These are phyloP conservation scores for Diphyllodes magnificus DNA, from an alignment of 2,113 vertebrate species.

Conservation along the genomic window DNA sequence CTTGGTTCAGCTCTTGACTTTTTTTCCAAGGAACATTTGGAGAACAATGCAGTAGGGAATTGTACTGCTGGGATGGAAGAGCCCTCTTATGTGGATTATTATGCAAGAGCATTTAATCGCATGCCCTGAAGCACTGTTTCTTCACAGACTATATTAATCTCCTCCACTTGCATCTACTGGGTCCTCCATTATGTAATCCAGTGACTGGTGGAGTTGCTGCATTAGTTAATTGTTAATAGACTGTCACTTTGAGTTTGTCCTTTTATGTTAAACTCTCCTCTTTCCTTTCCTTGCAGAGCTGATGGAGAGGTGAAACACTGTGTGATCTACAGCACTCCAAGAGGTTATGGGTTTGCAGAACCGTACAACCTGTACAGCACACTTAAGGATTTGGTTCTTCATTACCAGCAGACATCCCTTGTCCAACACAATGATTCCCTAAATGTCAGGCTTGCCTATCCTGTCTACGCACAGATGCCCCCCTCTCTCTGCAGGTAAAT, in stretches of 20 bases:
- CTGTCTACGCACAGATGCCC: conserved; percentile 87
- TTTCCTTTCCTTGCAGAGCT: conserved; percentile 73
- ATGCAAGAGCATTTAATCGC: conserved; percentile 12
- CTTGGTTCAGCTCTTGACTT: neutral
- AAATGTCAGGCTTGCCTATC: conserved; percentile 91
- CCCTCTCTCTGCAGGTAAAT: conserved; percentile 84
- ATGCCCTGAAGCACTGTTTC: conserved; percentile 27
- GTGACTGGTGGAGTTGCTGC: neutral
- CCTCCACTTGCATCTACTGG: neutral
- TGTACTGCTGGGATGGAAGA: neutral
- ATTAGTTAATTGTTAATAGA: conserved; percentile 48
- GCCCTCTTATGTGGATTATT: conserved; percentile 14
- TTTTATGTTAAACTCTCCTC: neutral
- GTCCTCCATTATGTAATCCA: conserved; percentile 35
- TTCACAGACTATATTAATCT: conserved; percentile 31
- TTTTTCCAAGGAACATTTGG: neutral
- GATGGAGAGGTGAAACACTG: conserved; percentile 96
- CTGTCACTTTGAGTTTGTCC: conserved; percentile 28
- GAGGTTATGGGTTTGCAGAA: conserved; percentile 92
- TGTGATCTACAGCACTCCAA: conserved; percentile 92
- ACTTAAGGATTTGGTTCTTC: conserved; percentile 93
- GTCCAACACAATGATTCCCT: conserved; percentile 94
- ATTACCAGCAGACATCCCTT: conserved; percentile 93
- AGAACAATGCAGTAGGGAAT: conserved; percentile 21
- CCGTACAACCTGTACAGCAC: conserved; percentile 92